Evolutionary conservation across 2,888 invertebrate species (phyloP).

Genomic region (Gibbula magus): DNA sequence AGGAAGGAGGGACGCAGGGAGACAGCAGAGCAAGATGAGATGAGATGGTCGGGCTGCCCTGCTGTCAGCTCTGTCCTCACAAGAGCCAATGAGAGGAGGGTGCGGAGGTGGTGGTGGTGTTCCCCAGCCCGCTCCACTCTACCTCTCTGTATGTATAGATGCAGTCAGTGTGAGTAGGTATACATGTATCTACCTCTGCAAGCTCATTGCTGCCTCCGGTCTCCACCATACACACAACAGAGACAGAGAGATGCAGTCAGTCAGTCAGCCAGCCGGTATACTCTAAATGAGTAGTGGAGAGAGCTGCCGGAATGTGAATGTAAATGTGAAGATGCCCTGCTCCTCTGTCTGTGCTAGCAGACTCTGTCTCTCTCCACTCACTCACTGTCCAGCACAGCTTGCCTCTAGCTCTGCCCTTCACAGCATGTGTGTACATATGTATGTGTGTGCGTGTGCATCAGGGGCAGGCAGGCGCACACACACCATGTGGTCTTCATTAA

Average conservation of each 20-base stretch:
- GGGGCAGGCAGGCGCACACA: neutral
- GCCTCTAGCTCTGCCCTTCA: neutral
- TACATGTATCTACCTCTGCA: neutral
- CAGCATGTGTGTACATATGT: too few relatives aligned
- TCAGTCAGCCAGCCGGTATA: too few relatives aligned
- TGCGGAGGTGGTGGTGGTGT: conserved; percentile 28
- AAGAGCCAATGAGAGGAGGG: conserved; percentile 22
- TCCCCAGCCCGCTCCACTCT: neutral
- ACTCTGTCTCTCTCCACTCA: neutral
- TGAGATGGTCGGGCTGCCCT: conserved; percentile 3
- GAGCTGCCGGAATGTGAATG: too few relatives aligned
- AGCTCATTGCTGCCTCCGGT: too few relatives aligned
- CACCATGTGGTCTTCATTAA: conserved; percentile 23
- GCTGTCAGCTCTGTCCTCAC: conserved; percentile 6
- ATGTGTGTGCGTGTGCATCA: too few relatives aligned
- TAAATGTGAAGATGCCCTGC: too few relatives aligned
- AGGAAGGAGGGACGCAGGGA: neutral
- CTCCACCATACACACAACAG: too few relatives aligned
- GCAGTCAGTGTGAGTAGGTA: neutral
- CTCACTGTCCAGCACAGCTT: neutral
- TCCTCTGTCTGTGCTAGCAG: too few relatives aligned
- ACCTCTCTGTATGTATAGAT: too few relatives aligned
- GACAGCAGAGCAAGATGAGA: neutral
- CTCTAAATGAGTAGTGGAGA: too few relatives aligned
- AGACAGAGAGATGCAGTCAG: too few relatives aligned